These are phyloP conservation scores for Mormyrus proboscirostris DNA, from an alignment of 2,797 vertebrate species.

Conservation along the genomic window DNA sequence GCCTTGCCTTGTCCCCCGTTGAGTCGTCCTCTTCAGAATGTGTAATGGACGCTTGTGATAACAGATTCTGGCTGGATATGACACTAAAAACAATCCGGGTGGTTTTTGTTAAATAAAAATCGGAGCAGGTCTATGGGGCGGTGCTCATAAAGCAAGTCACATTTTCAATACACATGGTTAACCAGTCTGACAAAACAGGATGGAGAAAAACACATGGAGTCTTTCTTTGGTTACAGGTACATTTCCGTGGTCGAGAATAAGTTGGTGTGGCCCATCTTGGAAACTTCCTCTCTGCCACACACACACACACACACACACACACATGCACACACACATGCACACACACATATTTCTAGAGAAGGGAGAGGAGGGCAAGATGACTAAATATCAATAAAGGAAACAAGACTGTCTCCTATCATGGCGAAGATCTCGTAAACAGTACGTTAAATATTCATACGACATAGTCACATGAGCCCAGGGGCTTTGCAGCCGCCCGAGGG, in stretches of 20 bases:
- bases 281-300: background rate
- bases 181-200: background rate
- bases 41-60: constrained; percentile 61
- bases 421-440: background rate
- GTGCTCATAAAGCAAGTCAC: background rate
- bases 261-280: background rate
- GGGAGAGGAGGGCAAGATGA: background rate
- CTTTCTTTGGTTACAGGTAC: background rate
- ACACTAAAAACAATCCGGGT: constrained; percentile 44
- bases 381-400: background rate
- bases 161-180: background rate
- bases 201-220: background rate
- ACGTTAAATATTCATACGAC: background rate
- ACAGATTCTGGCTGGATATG: constrained; percentile 63
- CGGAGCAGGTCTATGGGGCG: background rate
- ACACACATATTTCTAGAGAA: background rate
- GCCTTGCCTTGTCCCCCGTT: constrained; percentile 58
- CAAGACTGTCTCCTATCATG: background rate
- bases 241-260: background rate
- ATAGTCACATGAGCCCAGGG: background rate
- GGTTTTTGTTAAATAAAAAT: constrained; percentile 1
- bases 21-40: constrained; percentile 62
- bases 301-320: background rate
- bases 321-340: background rate
- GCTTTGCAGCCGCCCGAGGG: background rate